These are phyloP conservation scores for Chydorus sphaericus DNA, from an alignment of 2,888 invertebrate species.

Conservation along the genomic window DNA sequence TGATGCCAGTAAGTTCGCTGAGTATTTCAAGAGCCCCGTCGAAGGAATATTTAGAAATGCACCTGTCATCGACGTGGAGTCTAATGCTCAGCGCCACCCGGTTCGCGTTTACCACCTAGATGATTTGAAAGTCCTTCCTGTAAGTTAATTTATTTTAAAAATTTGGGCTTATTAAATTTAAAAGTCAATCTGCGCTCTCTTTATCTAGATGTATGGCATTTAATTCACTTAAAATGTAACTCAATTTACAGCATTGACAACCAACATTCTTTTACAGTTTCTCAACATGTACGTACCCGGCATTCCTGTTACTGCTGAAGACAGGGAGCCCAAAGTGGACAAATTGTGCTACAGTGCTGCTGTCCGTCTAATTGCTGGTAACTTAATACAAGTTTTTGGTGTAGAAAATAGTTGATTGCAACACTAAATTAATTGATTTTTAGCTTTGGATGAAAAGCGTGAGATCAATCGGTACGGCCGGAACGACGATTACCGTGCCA, in stretches of 20 bases:
- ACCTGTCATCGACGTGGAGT: slow-evolving; percentile 36
- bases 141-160: background rate
- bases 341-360: slow-evolving; percentile 45
- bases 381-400: too few relatives aligned
- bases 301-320: too few relatives aligned
- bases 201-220: too few relatives aligned
- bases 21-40: slow-evolving; percentile 44
- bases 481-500: slow-evolving; percentile 14
- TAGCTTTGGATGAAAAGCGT: slow-evolving; percentile 39
- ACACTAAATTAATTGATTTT: too few relatives aligned
- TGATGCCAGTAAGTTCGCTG: slow-evolving; percentile 50
- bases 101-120: slow-evolving; percentile 17
- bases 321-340: slow-evolving; percentile 45
- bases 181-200: too few relatives aligned
- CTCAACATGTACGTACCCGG: too few relatives aligned
- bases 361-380: slow-evolving; percentile 45
- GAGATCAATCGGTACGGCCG: slow-evolving; percentile 6
- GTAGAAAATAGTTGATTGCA: too few relatives aligned
- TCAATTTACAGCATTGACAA: background rate
- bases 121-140: slow-evolving; percentile 14
- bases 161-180: background rate
- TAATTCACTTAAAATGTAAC: too few relatives aligned
- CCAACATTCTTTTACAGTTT: background rate
- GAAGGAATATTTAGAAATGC: slow-evolving; percentile 31
- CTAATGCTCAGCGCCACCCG: background rate